These are phyloP conservation scores for Manis pentadactyla DNA, from an alignment of 2,797 vertebrate species.

Conservation along the genomic window DNA sequence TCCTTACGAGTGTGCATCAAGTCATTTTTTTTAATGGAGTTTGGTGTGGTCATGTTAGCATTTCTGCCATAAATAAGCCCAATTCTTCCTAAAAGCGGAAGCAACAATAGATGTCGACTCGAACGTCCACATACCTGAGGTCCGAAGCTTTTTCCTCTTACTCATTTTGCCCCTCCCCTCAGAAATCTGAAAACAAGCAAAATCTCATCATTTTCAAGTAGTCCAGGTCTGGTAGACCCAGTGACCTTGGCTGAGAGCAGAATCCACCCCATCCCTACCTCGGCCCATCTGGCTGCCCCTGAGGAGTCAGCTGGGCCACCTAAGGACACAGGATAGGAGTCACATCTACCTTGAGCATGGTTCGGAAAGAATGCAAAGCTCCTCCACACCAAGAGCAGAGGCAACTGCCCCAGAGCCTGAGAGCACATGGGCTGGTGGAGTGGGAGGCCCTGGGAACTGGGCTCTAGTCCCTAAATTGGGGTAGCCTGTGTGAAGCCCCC, in stretches of 20 bases:
- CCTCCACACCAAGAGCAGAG: too few relatives aligned
- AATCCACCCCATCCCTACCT: too few relatives aligned
- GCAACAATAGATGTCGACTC: not conserved
- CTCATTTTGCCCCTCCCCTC: constrained; percentile 70
- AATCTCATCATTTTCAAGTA: not conserved
- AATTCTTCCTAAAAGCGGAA: not conserved
- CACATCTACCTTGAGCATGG: not conserved
- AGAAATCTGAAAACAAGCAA: constrained; percentile 66
- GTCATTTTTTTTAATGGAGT: not conserved
- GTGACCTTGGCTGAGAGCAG: not conserved
- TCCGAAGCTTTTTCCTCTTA: constrained; percentile 77
- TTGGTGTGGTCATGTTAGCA: not conserved
- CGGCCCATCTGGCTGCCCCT: not conserved
- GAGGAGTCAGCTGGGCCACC: not conserved
- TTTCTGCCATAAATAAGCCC: not conserved
- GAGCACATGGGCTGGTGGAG: not conserved
- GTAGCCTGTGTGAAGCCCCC: not conserved
- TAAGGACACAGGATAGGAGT: not conserved
- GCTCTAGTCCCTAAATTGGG: not conserved
- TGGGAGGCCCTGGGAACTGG: too few relatives aligned
- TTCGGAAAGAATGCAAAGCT: not conserved
- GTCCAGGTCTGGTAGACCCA: not conserved
- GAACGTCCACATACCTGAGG: constrained; percentile 73
- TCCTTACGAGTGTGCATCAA: not conserved
- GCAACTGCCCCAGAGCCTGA: not conserved